phyloP scores from a whole-genome alignment of 2,113 vertebrate species.

The Pedetes capensis region DNA sequence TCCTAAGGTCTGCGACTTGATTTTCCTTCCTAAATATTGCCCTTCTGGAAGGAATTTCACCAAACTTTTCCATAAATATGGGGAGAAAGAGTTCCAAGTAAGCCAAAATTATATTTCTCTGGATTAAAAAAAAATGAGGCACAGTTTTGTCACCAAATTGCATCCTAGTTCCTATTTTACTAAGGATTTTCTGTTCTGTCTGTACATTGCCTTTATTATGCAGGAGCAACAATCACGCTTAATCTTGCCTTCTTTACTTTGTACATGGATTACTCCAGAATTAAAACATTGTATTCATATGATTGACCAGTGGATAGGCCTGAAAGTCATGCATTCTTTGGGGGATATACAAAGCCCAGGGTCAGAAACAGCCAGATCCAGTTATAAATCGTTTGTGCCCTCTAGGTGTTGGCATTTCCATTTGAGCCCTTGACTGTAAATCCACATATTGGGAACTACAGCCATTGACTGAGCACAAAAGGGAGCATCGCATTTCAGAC shows the following conservation, averaged over 20 bases:
- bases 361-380: background rate
- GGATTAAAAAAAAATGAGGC: background rate
- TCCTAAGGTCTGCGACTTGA: background rate
- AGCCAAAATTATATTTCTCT: background rate
- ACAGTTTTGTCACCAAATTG: background rate
- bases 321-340: background rate
- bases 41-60: slow-evolving; percentile 25
- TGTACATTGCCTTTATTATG: background rate
- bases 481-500: background rate
- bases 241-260: background rate
- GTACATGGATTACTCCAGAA: background rate
- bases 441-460: background rate
- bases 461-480: background rate
- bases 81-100: background rate
- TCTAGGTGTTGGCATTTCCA: background rate
- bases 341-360: background rate
- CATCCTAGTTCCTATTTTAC: background rate
- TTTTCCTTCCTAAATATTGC: background rate
- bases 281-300: background rate
- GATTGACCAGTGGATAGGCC: background rate
- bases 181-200: background rate
- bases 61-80: background rate
- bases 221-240: background rate
- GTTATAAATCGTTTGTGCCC: background rate
- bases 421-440: background rate